Percentiles rank a stretch among this genome's conserved stretches.
Evolutionary conservation across 2,797 vertebrate species (phyloP).

Genomic region (Bucorvus abyssinicus): DNA sequence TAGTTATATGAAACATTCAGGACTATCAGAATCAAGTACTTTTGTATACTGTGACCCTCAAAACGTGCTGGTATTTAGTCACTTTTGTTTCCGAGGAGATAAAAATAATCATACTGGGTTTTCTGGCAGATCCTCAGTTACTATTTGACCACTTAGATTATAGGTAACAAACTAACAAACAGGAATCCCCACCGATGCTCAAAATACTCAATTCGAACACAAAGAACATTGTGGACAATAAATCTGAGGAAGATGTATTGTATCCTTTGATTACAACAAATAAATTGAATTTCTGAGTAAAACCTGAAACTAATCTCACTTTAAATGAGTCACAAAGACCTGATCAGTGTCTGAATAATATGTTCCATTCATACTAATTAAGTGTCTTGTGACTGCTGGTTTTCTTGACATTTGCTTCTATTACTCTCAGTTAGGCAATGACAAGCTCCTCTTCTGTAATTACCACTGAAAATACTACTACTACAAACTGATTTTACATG

Average conservation of each 20-base stretch:
- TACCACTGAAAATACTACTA: background rate
- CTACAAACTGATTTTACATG: background rate
- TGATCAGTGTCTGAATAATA: constrained; percentile 31
- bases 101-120: background rate
- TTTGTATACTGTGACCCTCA: background rate
- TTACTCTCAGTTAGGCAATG: constrained; percentile 4
- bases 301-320: constrained; percentile 12
- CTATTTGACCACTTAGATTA: background rate
- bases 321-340: constrained; percentile 46
- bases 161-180: background rate
- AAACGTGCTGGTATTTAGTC: background rate
- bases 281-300: background rate
- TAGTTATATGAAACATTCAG: constrained; percentile 1
- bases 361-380: constrained; percentile 49
- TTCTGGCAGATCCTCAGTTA: background rate
- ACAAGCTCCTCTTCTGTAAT: background rate
- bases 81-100: background rate
- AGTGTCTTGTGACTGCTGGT: constrained; percentile 13
- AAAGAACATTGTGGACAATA: background rate
- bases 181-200: background rate
- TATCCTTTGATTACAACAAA: background rate
- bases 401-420: constrained; percentile 42
- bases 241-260: background rate
- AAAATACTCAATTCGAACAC: background rate
- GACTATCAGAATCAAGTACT: background rate